Base-by-base conservation (phyloP, 2,888 invertebrate genomes). In the Diaperis boleti region DNA sequence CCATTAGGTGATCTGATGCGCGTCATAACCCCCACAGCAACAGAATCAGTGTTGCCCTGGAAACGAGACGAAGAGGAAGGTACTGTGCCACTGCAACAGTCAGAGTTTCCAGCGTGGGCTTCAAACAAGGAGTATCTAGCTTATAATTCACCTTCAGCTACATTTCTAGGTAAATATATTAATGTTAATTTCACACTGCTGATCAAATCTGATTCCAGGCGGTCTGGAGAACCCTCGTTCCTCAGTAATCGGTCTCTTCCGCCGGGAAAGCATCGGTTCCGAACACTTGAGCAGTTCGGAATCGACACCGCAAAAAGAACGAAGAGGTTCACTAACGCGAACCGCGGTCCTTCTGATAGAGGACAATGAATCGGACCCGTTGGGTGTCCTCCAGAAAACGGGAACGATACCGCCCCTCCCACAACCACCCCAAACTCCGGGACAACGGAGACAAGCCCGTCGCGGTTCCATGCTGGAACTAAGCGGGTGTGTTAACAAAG, bases 21-120 rank as follows among this genome's bases (percentile, higher is more conserved):
- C 29, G 92, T 92, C 55, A 90, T 92, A 49, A 94, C 93, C 45
- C 95, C 93, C 18, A 95, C 95, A 1, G 92, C 93, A 1, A 93
- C 92, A 1, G 95, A 96, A 83, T 91, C 91, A 41, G 90, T 94
- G 86, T 85, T 96, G 76, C 96, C 96, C 50, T 96, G 96, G 96
- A 95, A 95, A 83, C 88, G 95, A 3, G 88, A 86, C 66, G 92
- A 91, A 73, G 92, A 92, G 74, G 88, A 89, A 8, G 84, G 85
- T 61, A 88, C 88, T 13, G 87, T 87, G 42, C 83, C 84, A 15
- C 74, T 80, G 84, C 88, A 72, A 87, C 90, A 71, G 82, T 91
- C 92, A 37, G 96, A 96, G 81, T 96, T 96, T 78, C 96, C 96
- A 7, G 90, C 95, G 8, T 97, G 96, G 96, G 95, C 95, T 39